Percentiles rank a stretch among this genome's conserved stretches.
Evolutionary conservation across 2,888 invertebrate species (phyloP).

Genomic region (Caenorhabditis sp.): DNA sequence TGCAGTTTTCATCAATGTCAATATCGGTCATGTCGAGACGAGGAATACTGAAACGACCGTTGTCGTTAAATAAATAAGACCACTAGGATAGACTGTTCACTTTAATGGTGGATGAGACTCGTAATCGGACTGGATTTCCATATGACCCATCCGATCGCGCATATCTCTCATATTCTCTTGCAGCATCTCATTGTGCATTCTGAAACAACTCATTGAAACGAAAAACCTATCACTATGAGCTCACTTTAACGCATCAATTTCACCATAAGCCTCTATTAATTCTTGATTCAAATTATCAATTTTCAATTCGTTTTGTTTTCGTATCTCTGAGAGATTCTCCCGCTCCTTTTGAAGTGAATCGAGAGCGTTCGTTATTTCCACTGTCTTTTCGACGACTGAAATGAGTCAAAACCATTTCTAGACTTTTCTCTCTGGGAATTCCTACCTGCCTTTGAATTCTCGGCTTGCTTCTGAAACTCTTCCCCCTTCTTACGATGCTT

Average conservation of each 20-base stretch:
- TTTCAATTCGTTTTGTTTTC: constrained; percentile 36
- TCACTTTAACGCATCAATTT: constrained; percentile 63
- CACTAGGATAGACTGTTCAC: constrained; percentile 28
- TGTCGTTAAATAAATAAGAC: constrained; percentile 31
- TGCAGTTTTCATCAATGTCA: constrained; percentile 47
- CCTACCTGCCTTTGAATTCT: constrained; percentile 54
- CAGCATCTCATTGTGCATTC: constrained; percentile 62
- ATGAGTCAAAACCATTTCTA: not conserved
- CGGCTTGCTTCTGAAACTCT: constrained; percentile 42
- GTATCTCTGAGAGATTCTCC: constrained; percentile 27
- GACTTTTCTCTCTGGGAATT: not conserved
- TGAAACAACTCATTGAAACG: constrained; percentile 28
- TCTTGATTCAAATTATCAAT: constrained; percentile 46
- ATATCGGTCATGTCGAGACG: constrained; percentile 63
- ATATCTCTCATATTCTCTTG: constrained; percentile 45
- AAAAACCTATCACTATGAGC: not conserved
- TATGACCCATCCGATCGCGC: constrained; percentile 13
- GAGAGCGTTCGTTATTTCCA: constrained; percentile 21
- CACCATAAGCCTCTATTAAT: constrained; percentile 55
- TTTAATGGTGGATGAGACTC: constrained; percentile 24
- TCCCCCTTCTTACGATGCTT: constrained; percentile 50
- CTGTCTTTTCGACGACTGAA: constrained; percentile 55
- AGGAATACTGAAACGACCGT: constrained; percentile 63
- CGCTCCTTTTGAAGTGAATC: constrained; percentile 31
- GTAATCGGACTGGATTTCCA: constrained; percentile 5